Evolutionary conservation across 2,888 invertebrate genomes (phyloP), one percentile per base, ranked within the genome.

Genomic region (Siphlonurus alternatus): DNA sequence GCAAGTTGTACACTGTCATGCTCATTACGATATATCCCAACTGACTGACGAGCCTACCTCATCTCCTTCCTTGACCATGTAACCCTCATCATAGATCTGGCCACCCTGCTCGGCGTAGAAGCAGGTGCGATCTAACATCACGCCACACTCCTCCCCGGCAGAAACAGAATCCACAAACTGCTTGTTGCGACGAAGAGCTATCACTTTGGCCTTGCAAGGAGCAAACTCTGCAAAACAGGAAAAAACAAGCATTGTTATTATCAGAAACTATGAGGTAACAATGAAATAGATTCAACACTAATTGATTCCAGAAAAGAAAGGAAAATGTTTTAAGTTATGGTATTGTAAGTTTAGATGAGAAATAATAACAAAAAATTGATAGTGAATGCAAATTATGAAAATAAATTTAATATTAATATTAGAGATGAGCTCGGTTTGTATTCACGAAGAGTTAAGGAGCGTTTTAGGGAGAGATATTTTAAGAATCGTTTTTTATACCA

Each of bases 71-170:
- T 93, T 93, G 0, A 87, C 86, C 75, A 96, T 81, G 70, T 88
- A 93, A 23, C 99, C 99, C 73, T 92, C 91, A 75, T 99, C 99
- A 75, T 85, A 96, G 71, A 94, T 96, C 79, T 99, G 99, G 18
- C 99, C 99, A 67, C 99, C 99, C 77, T 97, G 94, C 77, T 99
- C 99, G 0, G 99, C 97, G 77, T 99, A 99, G 77, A 99, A 99
- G 75, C 83, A 89, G 0, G 98, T 99, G 71, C 81, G 83, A 74
- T 99, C 93, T 66, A 99, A 78, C 68, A 99, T 78, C 64, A 99
- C 78, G 20, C 94, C 97, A 75, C 94, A 94, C 75, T 93, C 91
- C 72, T 93, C 87, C 0, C 94, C 94, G 25, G 89, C 85, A 38
- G 75, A 77, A 7, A 95, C 88, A 74, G 85, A 80, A 67, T 90